phyloP scores from a whole-genome alignment of 1,140 invertebrate genomes.

The Drosophila teissieri region DNA sequence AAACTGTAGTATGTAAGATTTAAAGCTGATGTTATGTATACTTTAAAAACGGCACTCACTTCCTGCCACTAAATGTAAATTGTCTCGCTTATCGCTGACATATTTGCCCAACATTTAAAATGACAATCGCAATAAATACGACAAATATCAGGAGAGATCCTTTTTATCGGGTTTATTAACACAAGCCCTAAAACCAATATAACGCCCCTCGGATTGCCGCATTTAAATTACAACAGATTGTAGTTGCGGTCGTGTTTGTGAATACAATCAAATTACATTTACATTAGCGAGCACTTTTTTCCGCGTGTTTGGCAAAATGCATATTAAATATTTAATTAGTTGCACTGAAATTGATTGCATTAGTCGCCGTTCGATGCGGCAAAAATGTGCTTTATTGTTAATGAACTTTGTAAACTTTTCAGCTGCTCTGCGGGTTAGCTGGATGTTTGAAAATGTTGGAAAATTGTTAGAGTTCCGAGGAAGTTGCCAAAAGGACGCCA shows the following conservation, averaged over 20 bases:
- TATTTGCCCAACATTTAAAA: slow-evolving; percentile 30
- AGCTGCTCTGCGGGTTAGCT: not conserved
- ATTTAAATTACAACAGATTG: slow-evolving; percentile 42
- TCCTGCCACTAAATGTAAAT: slow-evolving; percentile 22
- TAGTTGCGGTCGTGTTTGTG: slow-evolving; percentile 43
- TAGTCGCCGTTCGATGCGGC: slow-evolving; percentile 23
- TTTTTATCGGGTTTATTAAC: slow-evolving; percentile 39
- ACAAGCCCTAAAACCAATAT: slow-evolving; percentile 27
- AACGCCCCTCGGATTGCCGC: not conserved
- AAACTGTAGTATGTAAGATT: too few relatives aligned
- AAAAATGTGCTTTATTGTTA: slow-evolving; percentile 32
- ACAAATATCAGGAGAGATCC: not conserved
- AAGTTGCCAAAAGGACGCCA: slow-evolving; percentile 9
- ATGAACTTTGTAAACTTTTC: slow-evolving; percentile 51
- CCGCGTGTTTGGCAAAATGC: slow-evolving; percentile 29
- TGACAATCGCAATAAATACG: slow-evolving; percentile 10
- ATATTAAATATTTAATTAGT: slow-evolving; percentile 65
- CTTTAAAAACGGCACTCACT: slow-evolving; percentile 2
- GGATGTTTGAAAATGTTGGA: not conserved
- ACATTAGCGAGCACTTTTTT: slow-evolving; percentile 42
- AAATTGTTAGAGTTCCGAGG: slow-evolving; percentile 1
- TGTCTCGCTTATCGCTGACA: slow-evolving; percentile 18
- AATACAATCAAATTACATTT: slow-evolving; percentile 54
- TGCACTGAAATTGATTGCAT: slow-evolving; percentile 53
- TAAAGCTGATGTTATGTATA: not conserved